Evolutionary conservation across 1,140 invertebrate genomes (phyloP).

Genomic region (Solenopsis invicta): DNA sequence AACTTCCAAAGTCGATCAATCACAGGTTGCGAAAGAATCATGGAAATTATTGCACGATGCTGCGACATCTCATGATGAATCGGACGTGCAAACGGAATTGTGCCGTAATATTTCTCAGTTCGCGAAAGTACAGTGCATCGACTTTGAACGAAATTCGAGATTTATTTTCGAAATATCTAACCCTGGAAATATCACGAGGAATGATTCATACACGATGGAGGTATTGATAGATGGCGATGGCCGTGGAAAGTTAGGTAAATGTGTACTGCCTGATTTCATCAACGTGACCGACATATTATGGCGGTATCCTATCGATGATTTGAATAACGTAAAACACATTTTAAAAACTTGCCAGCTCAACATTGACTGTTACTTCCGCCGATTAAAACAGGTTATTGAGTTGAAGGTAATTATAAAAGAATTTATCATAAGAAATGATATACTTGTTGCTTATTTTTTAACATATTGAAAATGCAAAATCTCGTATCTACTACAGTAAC

Average conservation of each 20-base stretch:
- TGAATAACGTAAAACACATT: slow-evolving; percentile 43
- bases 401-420: slow-evolving; percentile 54
- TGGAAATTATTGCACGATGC: background rate
- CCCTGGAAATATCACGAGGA: background rate
- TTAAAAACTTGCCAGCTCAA: slow-evolving; percentile 44
- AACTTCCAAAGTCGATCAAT: background rate
- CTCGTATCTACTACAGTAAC: background rate
- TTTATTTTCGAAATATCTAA: slow-evolving; percentile 31
- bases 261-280: background rate
- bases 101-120: slow-evolving; percentile 42
- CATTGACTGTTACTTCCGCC: slow-evolving; percentile 46
- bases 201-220: background rate
- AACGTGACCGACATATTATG: background rate
- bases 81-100: slow-evolving; percentile 6
- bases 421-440: background rate
- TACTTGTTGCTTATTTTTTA: no score
- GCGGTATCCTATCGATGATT: slow-evolving; percentile 1
- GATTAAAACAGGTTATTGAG: slow-evolving; percentile 51
- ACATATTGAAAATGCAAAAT: background rate
- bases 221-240: background rate
- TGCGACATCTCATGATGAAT: no score
- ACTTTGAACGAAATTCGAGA: background rate
- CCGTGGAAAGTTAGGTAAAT: background rate
- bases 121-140: slow-evolving; percentile 26
- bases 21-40: background rate